Conservation (phyloP, 2,888 invertebrate species). For the Nematopogon swammerdamellus region DNA sequence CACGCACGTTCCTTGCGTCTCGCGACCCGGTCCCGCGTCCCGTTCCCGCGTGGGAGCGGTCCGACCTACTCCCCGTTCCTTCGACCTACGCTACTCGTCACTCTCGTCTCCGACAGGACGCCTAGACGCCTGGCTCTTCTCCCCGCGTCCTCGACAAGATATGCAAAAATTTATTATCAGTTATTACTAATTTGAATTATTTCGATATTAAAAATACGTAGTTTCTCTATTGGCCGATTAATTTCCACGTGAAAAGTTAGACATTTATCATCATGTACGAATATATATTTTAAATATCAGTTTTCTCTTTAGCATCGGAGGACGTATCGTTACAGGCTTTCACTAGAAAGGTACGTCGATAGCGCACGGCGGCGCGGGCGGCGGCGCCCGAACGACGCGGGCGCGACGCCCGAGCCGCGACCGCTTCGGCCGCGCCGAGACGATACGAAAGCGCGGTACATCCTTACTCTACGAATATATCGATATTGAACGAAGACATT, state of each 20-base stretch:
- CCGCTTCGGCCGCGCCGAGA: background rate
- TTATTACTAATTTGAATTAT: constrained; percentile 36
- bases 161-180: constrained; percentile 41
- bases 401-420: constrained; percentile 23
- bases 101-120: too few species aligned
- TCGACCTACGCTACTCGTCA: background rate
- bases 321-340: constrained; percentile 56
- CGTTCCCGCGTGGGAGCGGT: too few species aligned
- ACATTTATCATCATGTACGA: constrained; percentile 46
- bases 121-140: background rate
- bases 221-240: constrained; percentile 53
- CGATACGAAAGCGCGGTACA: background rate
- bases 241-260: constrained; percentile 51
- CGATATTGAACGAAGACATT: constrained; percentile 55
- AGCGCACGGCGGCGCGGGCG: constrained; percentile 47
- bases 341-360: constrained; percentile 53
- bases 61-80: background rate
- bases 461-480: constrained; percentile 48
- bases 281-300: constrained; percentile 44
- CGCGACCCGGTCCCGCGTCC: too few species aligned
- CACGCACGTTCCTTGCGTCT: too few species aligned
- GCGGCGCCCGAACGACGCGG: too few species aligned
- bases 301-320: constrained; percentile 48
- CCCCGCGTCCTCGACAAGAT: constrained; percentile 41
- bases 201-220: constrained; percentile 57